Percentiles rank a stretch among this genome's conserved stretches.
Evolutionary conservation across 2,797 vertebrate species (phyloP).

Genomic region (Pempheris klunzingeri): DNA sequence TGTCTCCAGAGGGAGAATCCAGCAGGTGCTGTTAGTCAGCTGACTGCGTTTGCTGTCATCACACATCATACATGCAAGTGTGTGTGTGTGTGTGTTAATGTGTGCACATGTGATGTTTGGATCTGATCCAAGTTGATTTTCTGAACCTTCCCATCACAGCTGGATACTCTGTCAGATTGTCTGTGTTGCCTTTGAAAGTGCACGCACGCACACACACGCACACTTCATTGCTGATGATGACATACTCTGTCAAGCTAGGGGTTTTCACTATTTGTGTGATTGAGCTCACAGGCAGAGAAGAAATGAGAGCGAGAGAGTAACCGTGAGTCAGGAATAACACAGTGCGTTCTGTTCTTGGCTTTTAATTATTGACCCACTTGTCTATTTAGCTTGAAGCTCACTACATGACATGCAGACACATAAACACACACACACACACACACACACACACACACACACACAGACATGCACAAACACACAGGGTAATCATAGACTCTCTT

Average conservation of each 20-base stretch:
- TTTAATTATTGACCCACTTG: conserved; percentile 64
- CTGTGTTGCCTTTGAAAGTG: conserved; percentile 20
- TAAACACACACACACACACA: conserved; percentile 29
- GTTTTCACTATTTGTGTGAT: conserved; percentile 22
- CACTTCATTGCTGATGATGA: conserved; percentile 31
- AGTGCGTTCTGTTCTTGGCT: conserved; percentile 30
- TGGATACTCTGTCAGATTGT: conserved; percentile 41
- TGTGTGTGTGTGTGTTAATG: conserved; percentile 18
- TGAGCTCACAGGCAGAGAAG: conserved; percentile 26
- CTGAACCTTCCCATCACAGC: conserved; percentile 36
- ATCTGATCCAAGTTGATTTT: conserved; percentile 45
- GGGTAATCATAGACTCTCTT: conserved; percentile 70
- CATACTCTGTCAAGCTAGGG: conserved; percentile 15
- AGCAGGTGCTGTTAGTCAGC: conserved; percentile 45
- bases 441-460: conserved; percentile 31
- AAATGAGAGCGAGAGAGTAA: conserved; percentile 42
- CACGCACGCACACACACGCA: not conserved
- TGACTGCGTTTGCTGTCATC: conserved; percentile 26
- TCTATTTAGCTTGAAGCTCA: conserved; percentile 59
- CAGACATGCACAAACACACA: conserved; percentile 28
- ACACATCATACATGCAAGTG: conserved; percentile 13
- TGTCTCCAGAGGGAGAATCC: conserved; percentile 6
- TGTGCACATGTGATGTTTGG: conserved; percentile 8
- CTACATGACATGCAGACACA: conserved; percentile 42
- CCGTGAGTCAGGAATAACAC: conserved; percentile 49